phyloP scores from a whole-genome alignment of 53 echinoderm and acorn worm genomes.

The Actinopyga echinites region DNA sequence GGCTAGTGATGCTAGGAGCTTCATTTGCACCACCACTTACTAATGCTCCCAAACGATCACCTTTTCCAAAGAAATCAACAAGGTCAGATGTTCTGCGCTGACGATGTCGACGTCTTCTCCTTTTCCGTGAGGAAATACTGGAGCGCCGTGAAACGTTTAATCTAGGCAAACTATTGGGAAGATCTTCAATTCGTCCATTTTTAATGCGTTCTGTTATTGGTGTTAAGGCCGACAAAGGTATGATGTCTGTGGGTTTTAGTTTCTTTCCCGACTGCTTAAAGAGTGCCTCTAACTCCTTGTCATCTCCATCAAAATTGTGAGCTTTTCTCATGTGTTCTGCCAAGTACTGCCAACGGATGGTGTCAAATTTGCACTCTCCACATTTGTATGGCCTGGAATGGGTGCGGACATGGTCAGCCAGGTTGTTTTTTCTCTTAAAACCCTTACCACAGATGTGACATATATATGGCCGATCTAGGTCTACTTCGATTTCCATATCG shows the following conservation, averaged over 20 bases:
- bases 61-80: constrained; percentile 79
- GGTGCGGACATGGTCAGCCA: constrained; percentile 90
- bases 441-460: constrained; percentile 96
- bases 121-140: background rate
- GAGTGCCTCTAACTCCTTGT: constrained; percentile 84
- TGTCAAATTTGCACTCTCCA: constrained; percentile 90
- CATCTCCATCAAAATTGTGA: constrained; percentile 90
- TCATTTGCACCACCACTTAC: too few relatives aligned
- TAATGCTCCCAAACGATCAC: background rate
- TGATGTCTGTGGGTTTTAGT: constrained; percentile 89
- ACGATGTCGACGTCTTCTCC: background rate
- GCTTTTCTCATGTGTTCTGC: constrained; percentile 89
- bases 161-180: background rate
- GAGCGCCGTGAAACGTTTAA: background rate
- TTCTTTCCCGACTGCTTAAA: constrained; percentile 94
- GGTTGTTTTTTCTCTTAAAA: constrained; percentile 93
- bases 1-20: too few relatives aligned
- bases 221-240: constrained; percentile 79
- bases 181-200: constrained; percentile 15
- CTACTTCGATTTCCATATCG: constrained; percentile 40
- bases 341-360: constrained; percentile 95
- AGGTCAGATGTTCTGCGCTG: constrained; percentile 53
- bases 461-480: constrained; percentile 85
- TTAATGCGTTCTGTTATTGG: constrained; percentile 55
- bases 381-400: constrained; percentile 97